Percentiles rank a stretch among this genome's conserved stretches.
Conservation (phyloP, 2,797 vertebrate genomes). For the Gambusia yucatana region DNA sequence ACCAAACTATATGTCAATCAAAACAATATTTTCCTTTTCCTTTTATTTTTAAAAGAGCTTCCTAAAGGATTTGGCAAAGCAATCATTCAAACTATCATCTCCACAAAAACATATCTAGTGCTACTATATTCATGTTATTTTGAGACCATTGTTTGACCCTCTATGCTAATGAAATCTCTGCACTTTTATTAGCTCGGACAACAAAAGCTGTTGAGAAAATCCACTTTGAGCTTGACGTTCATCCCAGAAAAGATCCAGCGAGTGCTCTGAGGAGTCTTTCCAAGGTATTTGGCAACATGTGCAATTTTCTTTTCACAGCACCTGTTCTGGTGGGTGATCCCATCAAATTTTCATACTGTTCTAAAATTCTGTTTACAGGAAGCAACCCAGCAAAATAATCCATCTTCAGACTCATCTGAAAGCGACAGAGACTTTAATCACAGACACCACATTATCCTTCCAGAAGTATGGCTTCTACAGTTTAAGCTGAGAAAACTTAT, state of each 20-base stretch:
- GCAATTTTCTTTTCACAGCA: conserved; percentile 32
- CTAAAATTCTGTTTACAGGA: conserved; percentile 57
- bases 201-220: conserved; percentile 76
- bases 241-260: conserved; percentile 29
- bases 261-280: conserved; percentile 45
- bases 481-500: background rate
- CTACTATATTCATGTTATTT: background rate
- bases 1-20: background rate
- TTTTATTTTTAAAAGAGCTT: background rate
- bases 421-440: conserved; percentile 16
- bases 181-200: conserved; percentile 59
- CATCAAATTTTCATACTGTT: conserved; percentile 15
- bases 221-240: conserved; percentile 71
- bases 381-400: conserved; percentile 2
- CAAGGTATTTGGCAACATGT: conserved; percentile 65
- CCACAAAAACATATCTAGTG: background rate
- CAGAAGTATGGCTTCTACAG: conserved; percentile 34
- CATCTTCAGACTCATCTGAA: conserved; percentile 42
- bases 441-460: background rate
- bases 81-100: background rate
- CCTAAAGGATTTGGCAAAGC: background rate
- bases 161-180: conserved; percentile 16
- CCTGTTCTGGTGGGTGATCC: conserved; percentile 33
- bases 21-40: background rate
- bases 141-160: background rate